Evolutionary conservation across 1,140 invertebrate species (phyloP), one percentile per base, ranked within the genome.

Genomic region (Drepana arcuata): DNA sequence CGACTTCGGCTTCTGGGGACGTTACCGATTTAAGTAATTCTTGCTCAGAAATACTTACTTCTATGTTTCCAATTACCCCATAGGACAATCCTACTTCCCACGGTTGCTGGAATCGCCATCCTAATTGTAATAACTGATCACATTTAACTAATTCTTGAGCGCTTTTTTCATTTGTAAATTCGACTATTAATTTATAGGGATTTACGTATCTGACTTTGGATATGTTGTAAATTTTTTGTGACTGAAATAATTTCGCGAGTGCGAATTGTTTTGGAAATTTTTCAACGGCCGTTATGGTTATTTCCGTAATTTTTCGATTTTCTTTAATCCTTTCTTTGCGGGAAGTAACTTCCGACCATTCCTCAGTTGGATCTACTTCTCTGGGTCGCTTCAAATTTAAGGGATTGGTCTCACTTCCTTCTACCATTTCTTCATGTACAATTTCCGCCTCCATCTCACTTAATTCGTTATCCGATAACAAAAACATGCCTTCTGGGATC

Each of bases 211-310:
- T 51, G 3, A 51, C 33, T 14, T 13, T 14, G 4, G 2, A 11
- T 18, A 51, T 40, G 33, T 39, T 31, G 13, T 28, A 24, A n/a
- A 51, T 51, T 16, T 38, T 31, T 6, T 38, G 3, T 2, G 32
- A 11, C 13, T 24, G 29, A 3, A 51, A 39, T 11, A 42, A 29
- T 21, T 31, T 41, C n/a, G 48, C 48, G 9, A 51, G 15, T 10
- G 34, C 35, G 37, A 52, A 46, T 36, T 52, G 42, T 39, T 49
- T 49, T 16, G 47, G 47, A 15, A 49, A 13, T n/a, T 16, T 24
- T 2, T 48, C 46, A n/a, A n/a, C n/a, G n/a, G n/a, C n/a, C n/a
- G n/a, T n/a, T n/a, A n/a, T n/a, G n/a, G n/a, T n/a, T n/a, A n/a
- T n/a, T n/a, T n/a, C n/a, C n/a, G n/a, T n/a, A n/a, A n/a, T n/a